Base-by-base conservation (phyloP, 1,140 invertebrate genomes). In the Drosophila tani region DNA sequence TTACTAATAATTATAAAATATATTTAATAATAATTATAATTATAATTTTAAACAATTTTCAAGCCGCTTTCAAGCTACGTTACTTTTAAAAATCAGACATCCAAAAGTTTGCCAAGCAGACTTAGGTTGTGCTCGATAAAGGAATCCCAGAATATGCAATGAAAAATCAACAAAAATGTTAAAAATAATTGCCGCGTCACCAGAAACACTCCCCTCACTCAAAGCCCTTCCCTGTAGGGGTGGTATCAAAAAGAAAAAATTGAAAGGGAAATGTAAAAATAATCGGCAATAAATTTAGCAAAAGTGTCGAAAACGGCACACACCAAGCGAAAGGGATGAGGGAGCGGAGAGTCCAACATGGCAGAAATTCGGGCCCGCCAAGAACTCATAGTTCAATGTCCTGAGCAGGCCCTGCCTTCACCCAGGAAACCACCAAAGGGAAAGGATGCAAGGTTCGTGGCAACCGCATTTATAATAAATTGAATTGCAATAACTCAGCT, bases 401-500 rank as follows among this genome's bases (percentile, higher is more conserved):
- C 84, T 83, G 51, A 49, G 53, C 84, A 84, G 85, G 81, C 77
- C 67, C 69, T 45, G 82, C 79, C 63, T 57, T 46, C 43, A 46
- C 55, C 21, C 41, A 35, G 60, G 46, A 47, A n/a, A 45, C 38
- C 24, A 46, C 5, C 32, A 45, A 19, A 29, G 35, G 53, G 41
- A 47, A 35, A 14, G 38, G 57, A 56, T 56, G 62, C 59, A 63
- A 59, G 66, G 82, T 76, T 76, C 70, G 82, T 73, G 76, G 86
- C 86, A 91, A 91, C 79, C 81, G 82, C 87, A 91, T 91, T 91
- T 91, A 91, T 91, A 88, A 91, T 91, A 91, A 91, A 91, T 91
- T 91, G 88, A 90, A 91, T 91, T 77, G 90, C 90, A 90, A 91
- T 91, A 91, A 91, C 85, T 91, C 90, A 91, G 88, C 90, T 90